A percentile compares a stretch with the other conserved stretches of the same genome.
These are phyloP conservation scores for Leucoraja erinaceus DNA, from an alignment of 2,113 vertebrate genomes.

Conservation along the genomic window DNA sequence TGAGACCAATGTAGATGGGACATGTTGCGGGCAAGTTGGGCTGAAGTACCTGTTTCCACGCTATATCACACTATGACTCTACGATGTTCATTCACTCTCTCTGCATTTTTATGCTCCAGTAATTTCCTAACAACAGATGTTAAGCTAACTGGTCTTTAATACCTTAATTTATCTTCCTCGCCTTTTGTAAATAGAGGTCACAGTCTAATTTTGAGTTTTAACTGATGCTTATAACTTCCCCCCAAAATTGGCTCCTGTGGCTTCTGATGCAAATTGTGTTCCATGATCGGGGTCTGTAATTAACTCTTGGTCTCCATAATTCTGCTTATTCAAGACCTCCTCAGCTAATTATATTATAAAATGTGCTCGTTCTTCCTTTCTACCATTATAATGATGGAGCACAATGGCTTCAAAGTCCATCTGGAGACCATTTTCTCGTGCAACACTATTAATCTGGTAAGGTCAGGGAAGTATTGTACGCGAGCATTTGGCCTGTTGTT, in stretches of 20 bases:
- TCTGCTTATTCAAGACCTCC: not conserved
- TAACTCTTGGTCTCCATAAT: not conserved
- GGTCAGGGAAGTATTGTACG: too few species aligned
- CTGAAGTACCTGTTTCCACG: too few species aligned
- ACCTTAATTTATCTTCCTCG: not conserved
- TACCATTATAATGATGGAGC: not conserved
- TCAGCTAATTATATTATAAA: not conserved
- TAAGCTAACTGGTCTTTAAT: too few species aligned
- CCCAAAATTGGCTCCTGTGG: not conserved
- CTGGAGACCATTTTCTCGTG: not conserved
- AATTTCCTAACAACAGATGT: too few species aligned
- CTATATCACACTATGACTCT: too few species aligned
- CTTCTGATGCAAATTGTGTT: not conserved
- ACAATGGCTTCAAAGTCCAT: not conserved
- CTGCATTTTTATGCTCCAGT: too few species aligned
- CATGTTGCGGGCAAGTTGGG: too few species aligned
- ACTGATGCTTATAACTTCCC: not conserved
- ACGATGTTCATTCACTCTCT: too few species aligned
- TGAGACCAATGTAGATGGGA: too few species aligned
- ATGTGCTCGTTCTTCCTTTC: not conserved
- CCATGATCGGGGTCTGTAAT: not conserved
- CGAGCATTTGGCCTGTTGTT: not conserved
- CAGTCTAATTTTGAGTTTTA: conserved; percentile 5
- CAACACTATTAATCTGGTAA: not conserved
- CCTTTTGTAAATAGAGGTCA: not conserved